Base-by-base conservation (phyloP, 2,888 invertebrate genomes). In the Drosophila monieri region DNA sequence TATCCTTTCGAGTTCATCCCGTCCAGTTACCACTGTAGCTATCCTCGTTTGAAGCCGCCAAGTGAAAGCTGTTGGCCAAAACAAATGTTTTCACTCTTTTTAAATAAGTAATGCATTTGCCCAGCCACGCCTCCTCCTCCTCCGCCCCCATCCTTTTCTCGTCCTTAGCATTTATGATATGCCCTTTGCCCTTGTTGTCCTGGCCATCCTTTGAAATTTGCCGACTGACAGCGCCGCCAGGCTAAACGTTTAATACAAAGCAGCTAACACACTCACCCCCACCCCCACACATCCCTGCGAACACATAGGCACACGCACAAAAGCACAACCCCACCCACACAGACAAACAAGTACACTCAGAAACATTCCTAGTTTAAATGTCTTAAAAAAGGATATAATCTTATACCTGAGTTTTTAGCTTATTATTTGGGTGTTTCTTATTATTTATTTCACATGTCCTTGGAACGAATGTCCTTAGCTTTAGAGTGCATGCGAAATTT, bases 91-190 rank as follows among this genome's bases (percentile, higher is more conserved):
- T 54, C 52, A 76, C 55, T 77, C 84, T 84, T 77, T 84, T 77
- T 80, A 80, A 80, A 80, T 86, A 84, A 73, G 80, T 78, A 86
- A 80, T 80, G 86, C 86, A 80, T 76, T 69, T 80, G 52, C 66
- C 66, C 37, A 37, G 41, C 37, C 21, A 12, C 53, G 66, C 25
- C 32, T n/a, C 15, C 27, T 5, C n/a, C 39, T 8, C 39, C 39
- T 39, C 15, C 6, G 9, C 15, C 25, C 27, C 15, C 18, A n/a
- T 59, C 25, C 15, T 18, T 57, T 21, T 53, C 27, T 12, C 0
- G 30, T 35, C 37, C 23, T 23, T 12, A 49, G 53, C 35, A 15
- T 35, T 23, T 49, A 12, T 39, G 23, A 27, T 37, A 25, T 39
- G 54, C 55, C 48, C 49, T 57, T 67, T 67, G 39, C 58, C 65